Conservation (phyloP, 2,797 vertebrate genomes). For the Propithecus perrieri region DNA sequence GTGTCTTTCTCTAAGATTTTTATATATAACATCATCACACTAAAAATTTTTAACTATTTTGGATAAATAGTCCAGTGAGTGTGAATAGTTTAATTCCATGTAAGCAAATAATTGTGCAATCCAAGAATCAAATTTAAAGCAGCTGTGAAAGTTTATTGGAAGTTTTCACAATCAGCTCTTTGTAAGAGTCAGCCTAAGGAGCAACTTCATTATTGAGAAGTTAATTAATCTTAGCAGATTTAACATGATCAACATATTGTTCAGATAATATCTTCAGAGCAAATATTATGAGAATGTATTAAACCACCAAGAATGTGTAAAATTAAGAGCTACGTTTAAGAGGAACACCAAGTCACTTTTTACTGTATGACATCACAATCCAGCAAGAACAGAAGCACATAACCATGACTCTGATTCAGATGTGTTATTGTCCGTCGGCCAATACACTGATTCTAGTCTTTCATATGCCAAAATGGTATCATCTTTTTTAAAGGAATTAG, state of each 20-base stretch:
- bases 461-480: not conserved
- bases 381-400: not conserved
- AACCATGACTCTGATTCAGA: not conserved
- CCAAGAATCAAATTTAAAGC: constrained; percentile 15
- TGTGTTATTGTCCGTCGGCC: not conserved
- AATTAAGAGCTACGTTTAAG: not conserved
- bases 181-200: not conserved
- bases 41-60: not conserved
- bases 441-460: not conserved
- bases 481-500: not conserved
- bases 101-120: constrained; percentile 5
- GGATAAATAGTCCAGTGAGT: not conserved
- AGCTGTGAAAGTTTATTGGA: not conserved
- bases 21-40: not conserved
- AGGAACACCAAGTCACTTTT: not conserved
- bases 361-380: not conserved
- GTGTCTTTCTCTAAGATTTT: not conserved
- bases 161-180: not conserved
- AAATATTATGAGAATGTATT: not conserved
- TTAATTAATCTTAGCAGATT: constrained; percentile 30
- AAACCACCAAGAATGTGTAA: not conserved
- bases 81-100: not conserved
- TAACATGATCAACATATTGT: not conserved
- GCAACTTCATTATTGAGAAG: not conserved
- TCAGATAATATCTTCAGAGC: not conserved